Evolutionary conservation across 2,113 vertebrate species (phyloP).

Genomic region (Gambusia holbrooki): DNA sequence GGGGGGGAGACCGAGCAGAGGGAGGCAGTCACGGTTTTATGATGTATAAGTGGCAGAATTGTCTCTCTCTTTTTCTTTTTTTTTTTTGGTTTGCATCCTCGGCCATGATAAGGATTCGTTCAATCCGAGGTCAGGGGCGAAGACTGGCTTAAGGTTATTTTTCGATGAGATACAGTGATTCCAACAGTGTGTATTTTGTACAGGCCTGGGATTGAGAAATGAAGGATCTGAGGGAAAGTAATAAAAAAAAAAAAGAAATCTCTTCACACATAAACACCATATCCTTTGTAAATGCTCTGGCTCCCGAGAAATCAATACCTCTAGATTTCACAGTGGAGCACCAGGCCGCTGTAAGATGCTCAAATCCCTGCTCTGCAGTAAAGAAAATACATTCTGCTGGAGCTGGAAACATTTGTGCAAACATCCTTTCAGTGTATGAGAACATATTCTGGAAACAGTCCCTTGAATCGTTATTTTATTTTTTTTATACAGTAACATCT

Average conservation of each 20-base stretch:
- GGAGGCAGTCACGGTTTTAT: constrained; percentile 54
- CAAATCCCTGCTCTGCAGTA: constrained; percentile 44
- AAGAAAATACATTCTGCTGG: constrained; percentile 38
- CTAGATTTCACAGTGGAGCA: constrained; percentile 59
- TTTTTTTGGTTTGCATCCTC: constrained; percentile 12
- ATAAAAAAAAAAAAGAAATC: constrained; percentile 23
- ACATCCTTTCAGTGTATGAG: constrained; percentile 9
- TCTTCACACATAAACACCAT: constrained; percentile 38
- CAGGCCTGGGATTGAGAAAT: constrained; percentile 36
- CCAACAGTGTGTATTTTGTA: constrained; percentile 3
- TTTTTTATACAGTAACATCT: neutral
- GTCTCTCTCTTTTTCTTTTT: constrained; percentile 46
- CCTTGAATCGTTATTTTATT: neutral
- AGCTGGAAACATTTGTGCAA: constrained; percentile 34
- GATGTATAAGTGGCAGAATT: constrained; percentile 54
- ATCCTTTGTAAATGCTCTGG: constrained; percentile 50
- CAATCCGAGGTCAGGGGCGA: constrained; percentile 42
- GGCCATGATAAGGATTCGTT: constrained; percentile 45
- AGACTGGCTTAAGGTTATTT: constrained; percentile 39
- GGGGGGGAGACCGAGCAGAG: constrained; percentile 24
- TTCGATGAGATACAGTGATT: constrained; percentile 3
- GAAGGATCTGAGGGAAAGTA: constrained; percentile 39
- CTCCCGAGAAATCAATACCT: constrained; percentile 63
- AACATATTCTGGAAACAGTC: constrained; percentile 3
- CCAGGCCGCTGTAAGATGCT: constrained; percentile 53